Evolutionary conservation across 2,113 vertebrate genomes (phyloP).

Genomic region (Callorhinus ursinus): DNA sequence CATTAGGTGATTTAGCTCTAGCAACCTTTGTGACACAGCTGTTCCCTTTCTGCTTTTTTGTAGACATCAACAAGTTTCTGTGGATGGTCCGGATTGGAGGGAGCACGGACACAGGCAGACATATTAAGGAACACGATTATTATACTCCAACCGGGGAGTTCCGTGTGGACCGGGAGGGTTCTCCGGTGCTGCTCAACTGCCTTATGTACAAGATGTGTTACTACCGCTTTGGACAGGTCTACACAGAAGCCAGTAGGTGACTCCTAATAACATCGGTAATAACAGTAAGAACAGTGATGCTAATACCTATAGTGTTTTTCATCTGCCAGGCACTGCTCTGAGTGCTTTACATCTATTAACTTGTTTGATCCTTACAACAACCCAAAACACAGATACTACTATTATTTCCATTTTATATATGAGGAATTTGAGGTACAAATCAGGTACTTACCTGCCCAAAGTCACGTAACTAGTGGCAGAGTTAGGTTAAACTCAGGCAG

Average conservation of each 20-base stretch:
- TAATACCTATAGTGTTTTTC: neutral
- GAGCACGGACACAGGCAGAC: conserved; percentile 97
- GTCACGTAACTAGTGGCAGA: neutral
- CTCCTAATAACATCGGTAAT: neutral
- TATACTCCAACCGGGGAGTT: conserved; percentile 98
- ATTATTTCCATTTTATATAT: neutral
- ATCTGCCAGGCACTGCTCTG: neutral
- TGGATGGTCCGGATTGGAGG: conserved; percentile 99
- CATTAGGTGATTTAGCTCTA: neutral
- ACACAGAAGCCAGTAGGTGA: conserved; percentile 99
- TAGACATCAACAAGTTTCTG: conserved; percentile 98
- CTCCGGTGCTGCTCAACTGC: conserved; percentile 97
- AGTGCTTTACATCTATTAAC: neutral
- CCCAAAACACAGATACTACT: neutral
- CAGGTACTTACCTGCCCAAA: neutral
- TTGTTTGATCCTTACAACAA: conserved; percentile 3
- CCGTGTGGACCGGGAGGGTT: conserved; percentile 97
- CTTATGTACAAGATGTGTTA: conserved; percentile 99
- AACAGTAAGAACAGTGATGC: neutral
- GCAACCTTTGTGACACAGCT: neutral
- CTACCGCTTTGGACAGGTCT: conserved; percentile 99
- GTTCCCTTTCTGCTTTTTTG: neutral
- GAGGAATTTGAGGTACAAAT: neutral
- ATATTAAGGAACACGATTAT: conserved; percentile 99
- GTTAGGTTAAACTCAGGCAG: neutral